Base-by-base conservation (phyloP, 2,113 vertebrate genomes). In the Misgurnus anguillicaudatus region DNA sequence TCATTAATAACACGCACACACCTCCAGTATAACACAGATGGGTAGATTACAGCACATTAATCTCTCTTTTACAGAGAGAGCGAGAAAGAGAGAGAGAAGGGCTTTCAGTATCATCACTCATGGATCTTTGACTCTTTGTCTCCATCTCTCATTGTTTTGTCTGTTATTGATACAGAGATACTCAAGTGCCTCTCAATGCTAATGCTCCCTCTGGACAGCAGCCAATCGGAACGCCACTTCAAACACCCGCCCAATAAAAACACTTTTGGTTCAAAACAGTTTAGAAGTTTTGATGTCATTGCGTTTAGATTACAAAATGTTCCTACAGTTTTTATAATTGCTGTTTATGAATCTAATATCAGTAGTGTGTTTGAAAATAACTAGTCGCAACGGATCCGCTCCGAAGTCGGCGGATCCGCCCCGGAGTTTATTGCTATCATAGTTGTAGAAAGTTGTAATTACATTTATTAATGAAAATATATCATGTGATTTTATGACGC, bases 111-210 rank as follows among this genome's bases (percentile, higher is more conserved):
- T 75, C 73, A 75, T 63, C 73, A 48, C 81, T 81, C 85, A 90
- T 87, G 87, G 85, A 85, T 89, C 87, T 64, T 69, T 70, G 73
- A 48, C 41, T 65, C 76, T 88, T 41, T 48, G 58, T 69, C 68
- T 84, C 64, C 76, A 77, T 81, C 31, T 78, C 87, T 92, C 51
- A n/a, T 90, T 89, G 86, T 87, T 47, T 9, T 62, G 57, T 62
- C 11, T 75, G 53, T 57, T 58, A 74, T 47, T 38, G 69, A 80
- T 73, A 65, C 51, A 31, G 61, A 57, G 61, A 61, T 85, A 83
- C 87, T 89, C 88, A 47, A 58, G 55, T 75, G 42, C 42, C 76
- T 64, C 45, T 75, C 74, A 53, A 60, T n/a, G 58, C 62, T 66
- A 69, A 69, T 31, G 53, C 48, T 63, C 13, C 24, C 24, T 57